Evolutionary conservation across 1,140 invertebrate genomes (phyloP).

Genomic region (Nixonia krombeini): DNA sequence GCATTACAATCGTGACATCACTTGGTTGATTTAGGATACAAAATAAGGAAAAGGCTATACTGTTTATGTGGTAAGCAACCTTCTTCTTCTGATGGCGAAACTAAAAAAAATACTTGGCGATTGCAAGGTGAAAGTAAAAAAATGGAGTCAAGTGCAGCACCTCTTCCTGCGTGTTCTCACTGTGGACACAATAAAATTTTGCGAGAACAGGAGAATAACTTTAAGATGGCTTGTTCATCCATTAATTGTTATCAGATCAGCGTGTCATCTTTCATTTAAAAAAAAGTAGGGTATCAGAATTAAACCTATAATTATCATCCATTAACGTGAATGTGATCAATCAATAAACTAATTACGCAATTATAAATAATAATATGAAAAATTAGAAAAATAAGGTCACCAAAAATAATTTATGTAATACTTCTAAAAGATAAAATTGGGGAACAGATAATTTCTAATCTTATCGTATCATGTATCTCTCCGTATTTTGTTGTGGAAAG

Average conservation of each 20-base stretch:
- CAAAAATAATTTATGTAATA: too few relatives aligned
- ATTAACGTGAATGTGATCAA: too few relatives aligned
- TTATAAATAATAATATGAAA: too few relatives aligned
- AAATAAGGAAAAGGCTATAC: conserved; percentile 23
- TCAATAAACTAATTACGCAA: too few relatives aligned
- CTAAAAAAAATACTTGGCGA: conserved; percentile 35
- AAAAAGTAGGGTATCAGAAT: too few relatives aligned
- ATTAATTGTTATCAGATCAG: too few relatives aligned
- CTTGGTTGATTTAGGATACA: conserved; percentile 16
- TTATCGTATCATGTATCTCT: conserved; percentile 13
- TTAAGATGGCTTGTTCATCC: too few relatives aligned
- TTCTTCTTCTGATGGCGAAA: conserved; percentile 37
- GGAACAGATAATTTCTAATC: conserved; percentile 7
- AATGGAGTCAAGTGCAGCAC: conserved; percentile 11
- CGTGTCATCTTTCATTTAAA: too few relatives aligned
- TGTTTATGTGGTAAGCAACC: conserved; percentile 43
- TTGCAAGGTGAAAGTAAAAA: conserved; percentile 44
- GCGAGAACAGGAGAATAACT: background rate
- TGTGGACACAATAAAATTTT: conserved; percentile 8
- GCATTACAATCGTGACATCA: conserved; percentile 3
- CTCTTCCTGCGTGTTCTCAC: conserved; percentile 17
- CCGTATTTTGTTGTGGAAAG: conserved; percentile 27
- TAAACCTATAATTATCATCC: too few relatives aligned
- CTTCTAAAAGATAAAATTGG: background rate
- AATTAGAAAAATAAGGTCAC: too few relatives aligned